phyloP scores from a whole-genome alignment of 2,113 vertebrate genomes.

The Brevimyrus niger region DNA sequence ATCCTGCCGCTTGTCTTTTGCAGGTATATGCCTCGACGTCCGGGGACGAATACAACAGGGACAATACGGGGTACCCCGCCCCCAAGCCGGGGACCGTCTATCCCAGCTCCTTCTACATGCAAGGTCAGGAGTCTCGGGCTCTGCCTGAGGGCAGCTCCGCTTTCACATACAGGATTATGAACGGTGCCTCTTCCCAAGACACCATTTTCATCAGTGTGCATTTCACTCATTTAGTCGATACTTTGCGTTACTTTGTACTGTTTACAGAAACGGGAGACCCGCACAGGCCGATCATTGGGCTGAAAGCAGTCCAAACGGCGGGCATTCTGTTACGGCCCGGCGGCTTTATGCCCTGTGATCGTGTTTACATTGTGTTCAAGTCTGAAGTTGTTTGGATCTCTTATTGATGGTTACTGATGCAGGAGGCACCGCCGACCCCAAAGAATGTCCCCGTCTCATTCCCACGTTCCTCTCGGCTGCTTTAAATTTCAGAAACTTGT shows the following conservation, averaged over 20 bases:
- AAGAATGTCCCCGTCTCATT: not conserved
- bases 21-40: slow-evolving; percentile 93
- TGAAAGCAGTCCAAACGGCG: not conserved
- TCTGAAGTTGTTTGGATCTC: not conserved
- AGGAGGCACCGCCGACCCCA: not conserved
- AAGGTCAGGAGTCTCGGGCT: slow-evolving; percentile 60
- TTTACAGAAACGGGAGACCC: not conserved
- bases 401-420: not conserved
- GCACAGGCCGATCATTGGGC: not conserved
- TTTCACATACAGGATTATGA: not conserved
- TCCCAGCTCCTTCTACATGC: slow-evolving; percentile 86
- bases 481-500: not conserved
- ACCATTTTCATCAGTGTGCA: not conserved
- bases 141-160: not conserved
- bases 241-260: not conserved
- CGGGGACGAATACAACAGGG: slow-evolving; percentile 86
- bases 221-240: not conserved
- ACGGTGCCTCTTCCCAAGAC: not conserved
- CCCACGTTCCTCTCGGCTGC: not conserved
- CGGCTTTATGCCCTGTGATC: not conserved
- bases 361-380: not conserved
- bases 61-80: slow-evolving; percentile 71
- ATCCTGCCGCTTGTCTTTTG: slow-evolving; percentile 18
- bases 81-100: slow-evolving; percentile 79
- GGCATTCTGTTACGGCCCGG: not conserved